Evolutionary conservation across 2,113 vertebrate species (phyloP).

Genomic region (Blennius ocellaris): DNA sequence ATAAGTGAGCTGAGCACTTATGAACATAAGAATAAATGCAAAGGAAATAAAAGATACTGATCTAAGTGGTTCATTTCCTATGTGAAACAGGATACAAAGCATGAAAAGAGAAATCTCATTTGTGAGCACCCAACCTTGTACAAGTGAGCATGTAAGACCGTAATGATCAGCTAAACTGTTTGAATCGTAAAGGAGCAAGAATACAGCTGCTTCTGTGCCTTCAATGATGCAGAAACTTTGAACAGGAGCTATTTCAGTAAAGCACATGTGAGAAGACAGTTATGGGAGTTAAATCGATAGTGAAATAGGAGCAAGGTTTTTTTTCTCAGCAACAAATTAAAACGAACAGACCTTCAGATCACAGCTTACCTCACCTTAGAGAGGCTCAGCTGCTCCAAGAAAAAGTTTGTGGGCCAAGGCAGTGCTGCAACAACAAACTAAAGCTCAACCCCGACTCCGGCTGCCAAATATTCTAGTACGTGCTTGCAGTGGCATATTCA

Average conservation of each 20-base stretch:
- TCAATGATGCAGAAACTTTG: slow-evolving; percentile 1
- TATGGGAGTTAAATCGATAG: background rate
- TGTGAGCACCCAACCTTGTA: background rate
- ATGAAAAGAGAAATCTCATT: slow-evolving; percentile 3
- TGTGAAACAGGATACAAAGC: slow-evolving; percentile 59
- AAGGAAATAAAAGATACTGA: slow-evolving; percentile 11
- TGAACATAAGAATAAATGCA: background rate
- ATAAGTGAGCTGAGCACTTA: too few relatives aligned
- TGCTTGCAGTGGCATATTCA: slow-evolving; percentile 31
- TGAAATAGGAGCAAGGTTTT: slow-evolving; percentile 3
- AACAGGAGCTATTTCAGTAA: slow-evolving; percentile 12
- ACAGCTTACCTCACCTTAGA: slow-evolving; percentile 59
- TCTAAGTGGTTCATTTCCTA: slow-evolving; percentile 54
- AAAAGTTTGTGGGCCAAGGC: slow-evolving; percentile 31
- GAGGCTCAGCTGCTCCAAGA: slow-evolving; percentile 22
- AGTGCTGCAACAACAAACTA: slow-evolving; percentile 32
- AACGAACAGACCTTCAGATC: slow-evolving; percentile 36
- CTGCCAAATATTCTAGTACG: slow-evolving; percentile 42
- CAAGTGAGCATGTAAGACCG: slow-evolving; percentile 8
- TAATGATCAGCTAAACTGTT: slow-evolving; percentile 6
- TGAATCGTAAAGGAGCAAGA: slow-evolving; percentile 6
- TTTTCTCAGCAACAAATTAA: background rate
- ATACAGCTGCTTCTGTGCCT: slow-evolving; percentile 9
- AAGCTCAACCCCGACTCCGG: slow-evolving; percentile 14
- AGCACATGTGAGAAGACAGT: background rate